Base-by-base conservation (phyloP, 2,797 vertebrate species). In the Adelosebastes latens region DNA sequence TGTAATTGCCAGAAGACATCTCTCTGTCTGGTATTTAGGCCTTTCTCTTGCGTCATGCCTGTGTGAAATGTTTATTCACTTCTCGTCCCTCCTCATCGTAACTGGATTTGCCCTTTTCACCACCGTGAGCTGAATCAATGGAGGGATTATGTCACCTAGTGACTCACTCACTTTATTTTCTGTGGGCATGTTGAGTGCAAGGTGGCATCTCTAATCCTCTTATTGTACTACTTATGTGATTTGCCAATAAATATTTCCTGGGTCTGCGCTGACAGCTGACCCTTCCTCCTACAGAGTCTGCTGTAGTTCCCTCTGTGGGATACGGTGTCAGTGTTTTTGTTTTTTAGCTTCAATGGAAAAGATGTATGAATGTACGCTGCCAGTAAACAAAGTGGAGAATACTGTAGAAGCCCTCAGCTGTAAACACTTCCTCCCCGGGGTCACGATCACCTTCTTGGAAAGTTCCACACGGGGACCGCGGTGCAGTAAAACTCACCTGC, bases 161-260 rank as follows among this genome's bases (percentile, higher is more conserved):
- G 81, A 90, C 81, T 88, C 77, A 87, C 75, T 84, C 60, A 42
- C 74, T 83, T 77, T 77, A 80, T 87, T 90, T 87, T 88, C 62
- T 74, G 39, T 77, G 69, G 65, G 70, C 69, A 78, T 79, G 76
- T 76, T 85, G 53, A 76, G 67, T 80, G 73, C 61, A 81, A 83
- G 73, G 87, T 82, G 79, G 73, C 79, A 59, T 73, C 69, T 84
- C 58, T 90, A 87, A 89, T 91, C 84, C 79, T 89, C 65, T 85
- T 88, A 90, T 75, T 82, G 75, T 72, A 39, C 75, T 66, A 36
- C 70, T 64, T 61, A 72, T 72, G 25, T 80, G 75, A 83, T 80
- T 78, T 75, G 78, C 77, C 71, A 81, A 61, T 79, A 72, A 77
- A 73, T 72, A 27, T 81, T 85, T 72, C 74, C 53, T 53, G 62